phyloP scores from a whole-genome alignment of 30 jellyfish, hydroid and myxozoan species.

The Pelagia noctiluca region DNA sequence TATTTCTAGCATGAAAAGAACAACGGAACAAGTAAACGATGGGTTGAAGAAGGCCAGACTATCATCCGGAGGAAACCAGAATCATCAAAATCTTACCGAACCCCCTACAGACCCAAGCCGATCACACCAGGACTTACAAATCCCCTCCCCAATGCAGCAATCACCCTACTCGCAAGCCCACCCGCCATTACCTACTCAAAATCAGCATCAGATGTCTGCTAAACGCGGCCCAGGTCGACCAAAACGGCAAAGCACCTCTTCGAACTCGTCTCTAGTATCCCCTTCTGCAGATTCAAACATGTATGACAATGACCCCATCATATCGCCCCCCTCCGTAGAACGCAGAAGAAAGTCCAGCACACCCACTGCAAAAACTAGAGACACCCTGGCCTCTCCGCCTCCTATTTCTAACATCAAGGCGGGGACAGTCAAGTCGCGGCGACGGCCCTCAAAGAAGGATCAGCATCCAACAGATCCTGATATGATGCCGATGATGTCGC shows the following conservation, averaged over 20 bases:
- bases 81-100: not conserved
- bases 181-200: not conserved
- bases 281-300: constrained; percentile 37
- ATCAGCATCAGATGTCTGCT: constrained; percentile 27
- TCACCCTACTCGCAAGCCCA: not conserved
- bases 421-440: constrained; percentile 47
- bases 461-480: constrained; percentile 33
- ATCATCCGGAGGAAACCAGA: not conserved
- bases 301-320: constrained; percentile 42
- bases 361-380: constrained; percentile 37
- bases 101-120: constrained; percentile 21
- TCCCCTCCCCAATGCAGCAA: constrained; percentile 10
- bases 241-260: constrained; percentile 46
- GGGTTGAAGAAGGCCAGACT: not conserved
- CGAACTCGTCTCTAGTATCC: constrained; percentile 10
- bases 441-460: constrained; percentile 66
- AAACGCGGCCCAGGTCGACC: constrained; percentile 86
- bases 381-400: constrained; percentile 61
- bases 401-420: constrained; percentile 53
- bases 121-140: not conserved
- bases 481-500: constrained; percentile 52
- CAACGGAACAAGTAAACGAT: not conserved
- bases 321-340: constrained; percentile 64
- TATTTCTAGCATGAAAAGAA: not conserved
- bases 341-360: constrained; percentile 44